These are phyloP conservation scores for Dysmachus trigonus DNA, from an alignment of 2,888 invertebrate species.

Conservation along the genomic window DNA sequence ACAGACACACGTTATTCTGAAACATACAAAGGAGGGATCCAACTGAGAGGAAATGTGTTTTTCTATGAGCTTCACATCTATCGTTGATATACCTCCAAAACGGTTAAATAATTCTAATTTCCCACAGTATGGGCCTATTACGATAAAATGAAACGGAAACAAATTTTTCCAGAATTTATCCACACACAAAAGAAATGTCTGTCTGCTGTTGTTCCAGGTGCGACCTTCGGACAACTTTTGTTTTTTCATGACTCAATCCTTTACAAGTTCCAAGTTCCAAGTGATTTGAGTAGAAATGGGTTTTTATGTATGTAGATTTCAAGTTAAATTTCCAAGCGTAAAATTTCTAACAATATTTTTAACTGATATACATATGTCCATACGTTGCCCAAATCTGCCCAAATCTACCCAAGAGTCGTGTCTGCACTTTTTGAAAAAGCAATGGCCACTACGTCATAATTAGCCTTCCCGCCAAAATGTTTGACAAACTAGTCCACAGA, in stretches of 20 bases:
- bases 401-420: too few species aligned
- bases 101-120: neutral
- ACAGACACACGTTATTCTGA: too few species aligned
- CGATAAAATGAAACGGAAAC: neutral
- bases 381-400: too few species aligned
- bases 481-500: too few species aligned
- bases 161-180: neutral
- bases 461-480: too few species aligned
- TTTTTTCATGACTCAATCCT: neutral
- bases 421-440: too few species aligned
- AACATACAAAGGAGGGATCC: neutral
- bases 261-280: neutral
- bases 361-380: too few species aligned
- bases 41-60: neutral
- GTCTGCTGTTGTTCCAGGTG: neutral
- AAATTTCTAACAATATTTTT: too few species aligned
- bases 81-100: neutral
- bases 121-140: neutral
- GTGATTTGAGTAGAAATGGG: neutral
- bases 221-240: neutral
- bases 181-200: neutral
- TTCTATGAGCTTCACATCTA: neutral
- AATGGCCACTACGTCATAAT: too few species aligned
- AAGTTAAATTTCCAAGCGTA: too few species aligned
- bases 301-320: neutral